Base-by-base conservation (phyloP, 2,797 vertebrate species). In the Gymnothorax javanicus region DNA sequence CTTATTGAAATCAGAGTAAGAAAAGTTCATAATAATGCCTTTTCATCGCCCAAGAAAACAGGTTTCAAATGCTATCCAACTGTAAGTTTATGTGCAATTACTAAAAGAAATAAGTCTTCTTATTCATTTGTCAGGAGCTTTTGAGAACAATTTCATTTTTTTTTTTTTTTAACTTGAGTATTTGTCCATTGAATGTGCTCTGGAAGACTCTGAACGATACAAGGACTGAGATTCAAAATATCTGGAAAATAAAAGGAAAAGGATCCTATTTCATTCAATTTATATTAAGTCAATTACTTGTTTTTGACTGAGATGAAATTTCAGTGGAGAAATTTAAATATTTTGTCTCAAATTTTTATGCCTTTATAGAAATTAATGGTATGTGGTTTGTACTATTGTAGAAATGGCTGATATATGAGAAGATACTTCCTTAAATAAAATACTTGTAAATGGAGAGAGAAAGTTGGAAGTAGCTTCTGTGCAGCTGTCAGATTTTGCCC, bases 21-120 rank as follows among this genome's bases (percentile, higher is more conserved):
- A 1, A 60, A 60, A 60, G 58, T 60, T 60, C 15, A 91, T 92
- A 89, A 81, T 90, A 91, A 90, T 89, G 87, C 91, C 89, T 92
- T 91, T 95, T 92, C 91, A 90, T 91, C 92, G 89, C 91, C 92
- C 93, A 93, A 95, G 92, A 91, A 91, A 92, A 85, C 67, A 57
- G 90, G 91, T 91, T 90, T 94, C 92, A 90, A 90, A 94, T 92
- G 93, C 93, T 93, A 95, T 93, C 77, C 91, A 88, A 93, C 88
- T 94, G 93, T 95, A 93, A 92, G 90, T 89, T 92, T 90, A 93
- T 73, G 89, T 90, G 92, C 83, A 69, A 89, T 89, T 90, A 15
- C 12, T 92, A 90, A 89, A 87, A 88, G 85, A 25, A 33, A 58
- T 91, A 93, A 91, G 89, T 89, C 91, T 91, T 94, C 93, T 93